Percentiles rank a stretch among this genome's conserved stretches.
These are phyloP conservation scores for Epinephelus moara DNA, from an alignment of 2,113 vertebrate species.

Conservation along the genomic window DNA sequence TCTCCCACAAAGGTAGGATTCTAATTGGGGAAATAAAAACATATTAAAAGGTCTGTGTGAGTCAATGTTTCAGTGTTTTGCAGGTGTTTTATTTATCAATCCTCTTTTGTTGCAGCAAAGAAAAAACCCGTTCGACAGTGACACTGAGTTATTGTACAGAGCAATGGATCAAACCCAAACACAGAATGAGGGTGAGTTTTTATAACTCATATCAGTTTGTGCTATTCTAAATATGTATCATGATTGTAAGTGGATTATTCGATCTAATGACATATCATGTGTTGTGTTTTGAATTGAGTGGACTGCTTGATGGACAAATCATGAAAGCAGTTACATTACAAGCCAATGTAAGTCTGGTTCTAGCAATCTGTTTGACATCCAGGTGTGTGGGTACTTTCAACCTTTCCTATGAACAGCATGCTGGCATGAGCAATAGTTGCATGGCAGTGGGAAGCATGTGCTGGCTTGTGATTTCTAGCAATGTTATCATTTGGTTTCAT, in stretches of 20 bases:
- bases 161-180: slow-evolving; percentile 28
- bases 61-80: background rate
- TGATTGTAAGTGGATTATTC: background rate
- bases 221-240: background rate
- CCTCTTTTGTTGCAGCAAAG: slow-evolving; percentile 82
- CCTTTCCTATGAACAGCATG: slow-evolving; percentile 35
- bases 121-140: slow-evolving; percentile 91
- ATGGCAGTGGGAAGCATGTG: slow-evolving; percentile 46
- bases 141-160: slow-evolving; percentile 58
- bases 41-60: background rate
- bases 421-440: slow-evolving; percentile 49
- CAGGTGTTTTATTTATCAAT: background rate
- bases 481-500: background rate
- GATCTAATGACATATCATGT: slow-evolving; percentile 46
- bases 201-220: background rate
- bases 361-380: slow-evolving; percentile 13
- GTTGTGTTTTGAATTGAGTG: slow-evolving; percentile 66
- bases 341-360: slow-evolving; percentile 70
- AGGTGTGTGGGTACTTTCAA: slow-evolving; percentile 32
- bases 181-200: slow-evolving; percentile 62
- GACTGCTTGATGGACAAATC: slow-evolving; percentile 48
- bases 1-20: slow-evolving; percentile 74
- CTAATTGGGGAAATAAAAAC: background rate
- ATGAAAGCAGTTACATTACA: slow-evolving; percentile 61
- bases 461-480: slow-evolving; percentile 28